Base-by-base conservation (phyloP, 1,140 invertebrate species). In the Eurosta solidaginis region DNA sequence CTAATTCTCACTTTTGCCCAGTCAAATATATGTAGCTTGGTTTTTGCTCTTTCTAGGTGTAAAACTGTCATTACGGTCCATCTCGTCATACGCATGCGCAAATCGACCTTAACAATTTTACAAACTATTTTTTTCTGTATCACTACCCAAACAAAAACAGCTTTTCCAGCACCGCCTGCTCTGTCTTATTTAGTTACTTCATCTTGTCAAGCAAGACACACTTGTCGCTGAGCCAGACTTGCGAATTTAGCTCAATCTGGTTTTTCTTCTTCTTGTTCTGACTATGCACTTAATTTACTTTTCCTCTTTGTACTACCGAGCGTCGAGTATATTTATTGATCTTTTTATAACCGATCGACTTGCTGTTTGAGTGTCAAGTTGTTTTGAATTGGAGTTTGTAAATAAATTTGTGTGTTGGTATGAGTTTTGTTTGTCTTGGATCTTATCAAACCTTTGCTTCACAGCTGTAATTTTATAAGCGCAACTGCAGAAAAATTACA, bases 1-100 rank as follows among this genome's bases (percentile, higher is more conserved):
- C 4, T 4, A 47, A 9, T 14, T 47, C 45, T 47, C 45, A 20
- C 27, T 68, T 36, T 68, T 68, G 59, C 29, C 17, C 25, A 33
- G 25, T 59, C 17, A 59, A 59, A 59, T 47, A 10, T 6, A 3
- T 47, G 3, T 17, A 12, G 17, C 22, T n/a, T n/a, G n/a, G n/a
- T 68, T 40, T 52, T 22, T 10, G 36, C n/a, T 20, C 59, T 20
- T 40, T 68, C 29, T 10, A 10, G 3, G 1, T 42, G 29, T 20
- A 17, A 4, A 33, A 36, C 33, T 68, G 29, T 68, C 59, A 68
- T 68, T 68, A 68, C 25, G 17, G n/a, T 14, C 59, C 0, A 40
- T 59, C 33, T 68, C 17, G 17, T 68, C 33, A 33, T 68, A 40
- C 59, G 59, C 59, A 68, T 40, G 59, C 59, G 59, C 59, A 68